Evolutionary conservation across 2,113 vertebrate species (phyloP), one percentile per base, ranked within the genome.

Genomic region (Setophaga kirtlandii): DNA sequence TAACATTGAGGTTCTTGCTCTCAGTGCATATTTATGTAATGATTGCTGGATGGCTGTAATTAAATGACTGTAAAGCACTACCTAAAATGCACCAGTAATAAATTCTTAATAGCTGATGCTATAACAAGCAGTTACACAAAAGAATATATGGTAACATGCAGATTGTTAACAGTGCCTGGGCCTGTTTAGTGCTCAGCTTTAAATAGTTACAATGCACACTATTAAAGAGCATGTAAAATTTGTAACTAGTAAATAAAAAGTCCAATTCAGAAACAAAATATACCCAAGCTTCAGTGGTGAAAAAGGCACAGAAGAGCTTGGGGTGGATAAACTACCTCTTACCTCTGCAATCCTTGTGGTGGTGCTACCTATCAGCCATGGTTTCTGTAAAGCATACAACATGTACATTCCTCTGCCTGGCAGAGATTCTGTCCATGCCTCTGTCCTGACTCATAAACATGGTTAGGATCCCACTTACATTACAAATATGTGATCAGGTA

Each of bases 41-140:
- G 64, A 90, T 53, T 92, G 77, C 77, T 94, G 49, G 88, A 93
- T 94, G 93, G 31, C 76, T 90, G 52, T 90, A 91, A 95, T 96
- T 93, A 96, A 87, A 94, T 69, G 76, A 85, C 83, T 94, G 82
- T 91, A 96, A 95, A 96, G 89, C 68, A 86, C 68, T 56, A 87
- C 70, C 96, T 91, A 82, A 95, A 97, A 96, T 56, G 76, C 67
- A 76, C 42, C 50, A 77, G 53, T 59, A 96, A 92, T 96, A 97
- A 96, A 97, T 97, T 89, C 86, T 95, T 94, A 91, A 90, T 94
- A 95, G 84, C 63, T 68, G 76, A 87, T 95, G 56, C 88, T 93
- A 22, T 89, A 93, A 74, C 60, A 89, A 85, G 74, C 55, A 50
- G 63, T 89, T 89, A 84, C 73, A 52, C 91, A 87, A 64, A 92